Base-by-base conservation (phyloP, 2,113 vertebrate genomes). In the Phycodurus eques region DNA sequence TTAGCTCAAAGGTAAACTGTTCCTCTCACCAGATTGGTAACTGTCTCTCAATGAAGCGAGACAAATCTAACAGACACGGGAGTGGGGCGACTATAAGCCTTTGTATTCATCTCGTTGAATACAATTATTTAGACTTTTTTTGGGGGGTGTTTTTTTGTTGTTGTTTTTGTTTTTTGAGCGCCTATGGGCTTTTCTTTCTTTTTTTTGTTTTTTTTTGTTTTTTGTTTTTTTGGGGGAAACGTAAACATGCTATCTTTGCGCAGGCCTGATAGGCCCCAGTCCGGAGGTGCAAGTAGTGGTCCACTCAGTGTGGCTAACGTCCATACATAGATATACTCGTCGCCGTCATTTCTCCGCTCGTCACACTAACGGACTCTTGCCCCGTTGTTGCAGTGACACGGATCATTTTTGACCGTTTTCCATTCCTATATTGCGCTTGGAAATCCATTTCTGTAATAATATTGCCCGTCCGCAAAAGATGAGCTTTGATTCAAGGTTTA, bases 211-310 rank as follows among this genome's bases (percentile, higher is more conserved):
- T 27, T 27, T 27, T 27, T 27, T 27, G 1, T 27, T 27, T 27
- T 27, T 27, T 27, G n/a, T n/a, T n/a, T n/a, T n/a, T n/a, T n/a
- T n/a, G n/a, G n/a, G 1, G 27, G 73, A 74, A 67, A 51, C 54
- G 73, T 71, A 80, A 81, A 79, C 56, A 69, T 67, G 79, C 73
- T 76, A 73, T 69, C 73, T 72, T 75, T 69, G 67, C 56, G 64
- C 76, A 85, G 92, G 92, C 91, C 91, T 63, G 73, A 67, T 69
- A 85, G 91, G 91, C 92, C 92, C 80, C 76, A 66, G 73, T n/a
- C 64, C n/a, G 64, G 15, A 27, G 20, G 22, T 44, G 43, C 44
- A n/a, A 66, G 47, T 12, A 27, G 64, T 27, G 31, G 5, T 49
- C 9, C 35, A 63, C 61, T 17, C 31, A 13, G 3, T 13, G 42